Evolutionary conservation across 2,113 vertebrate species (phyloP).

Genomic region (Ranitomeya variabilis): DNA sequence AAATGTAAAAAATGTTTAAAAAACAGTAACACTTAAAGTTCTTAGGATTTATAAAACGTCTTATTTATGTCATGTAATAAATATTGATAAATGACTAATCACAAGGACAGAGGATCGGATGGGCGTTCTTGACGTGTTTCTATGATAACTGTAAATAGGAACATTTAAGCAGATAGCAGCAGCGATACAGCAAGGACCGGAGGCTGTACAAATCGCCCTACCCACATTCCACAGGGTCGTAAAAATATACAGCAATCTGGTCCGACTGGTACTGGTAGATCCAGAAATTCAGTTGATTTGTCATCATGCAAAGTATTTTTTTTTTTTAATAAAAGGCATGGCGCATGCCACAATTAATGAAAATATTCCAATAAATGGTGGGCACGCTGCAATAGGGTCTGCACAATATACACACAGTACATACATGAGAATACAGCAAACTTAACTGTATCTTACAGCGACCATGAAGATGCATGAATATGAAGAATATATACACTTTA

Average conservation of each 20-base stretch:
- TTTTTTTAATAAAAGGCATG: conserved; percentile 25
- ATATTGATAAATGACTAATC: neutral
- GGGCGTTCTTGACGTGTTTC: neutral
- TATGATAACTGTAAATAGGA: neutral
- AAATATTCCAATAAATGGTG: neutral
- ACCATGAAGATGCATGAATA: too few relatives aligned
- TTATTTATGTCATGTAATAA: neutral
- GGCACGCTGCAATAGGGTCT: neutral
- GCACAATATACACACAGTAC: neutral
- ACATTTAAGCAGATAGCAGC: conserved; percentile 3
- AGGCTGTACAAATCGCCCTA: conserved; percentile 38
- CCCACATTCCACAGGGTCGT: conserved; percentile 51
- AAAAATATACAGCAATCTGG: conserved; percentile 54
- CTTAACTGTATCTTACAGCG: too few relatives aligned
- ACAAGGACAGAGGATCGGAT: neutral
- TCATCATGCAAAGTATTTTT: neutral
- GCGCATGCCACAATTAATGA: neutral
- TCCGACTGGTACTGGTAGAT: conserved; percentile 48
- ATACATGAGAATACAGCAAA: too few relatives aligned
- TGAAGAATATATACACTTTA: too few relatives aligned
- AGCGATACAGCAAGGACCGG: neutral
- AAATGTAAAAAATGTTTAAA: too few relatives aligned
- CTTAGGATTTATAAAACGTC: too few relatives aligned
- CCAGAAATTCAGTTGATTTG: conserved; percentile 42
- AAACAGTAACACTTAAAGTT: too few relatives aligned